Conservation (phyloP, 2,797 vertebrate genomes). For the Ctenosaura bakeri region DNA sequence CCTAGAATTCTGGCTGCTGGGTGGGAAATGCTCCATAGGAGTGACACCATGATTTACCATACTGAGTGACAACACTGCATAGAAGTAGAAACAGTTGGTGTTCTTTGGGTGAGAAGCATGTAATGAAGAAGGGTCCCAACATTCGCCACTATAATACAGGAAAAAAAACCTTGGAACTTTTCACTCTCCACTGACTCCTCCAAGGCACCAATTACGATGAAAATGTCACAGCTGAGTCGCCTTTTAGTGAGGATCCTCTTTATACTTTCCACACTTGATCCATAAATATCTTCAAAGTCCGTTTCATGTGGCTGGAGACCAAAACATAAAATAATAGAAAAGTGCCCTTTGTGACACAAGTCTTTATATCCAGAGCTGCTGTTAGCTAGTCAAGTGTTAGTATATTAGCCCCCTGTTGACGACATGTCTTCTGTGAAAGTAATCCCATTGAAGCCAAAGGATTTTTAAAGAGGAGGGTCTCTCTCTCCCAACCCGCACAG, state of each 20-base stretch:
- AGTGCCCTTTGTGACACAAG: neutral
- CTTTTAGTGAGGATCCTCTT: slow-evolving; percentile 15
- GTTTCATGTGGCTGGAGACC: slow-evolving; percentile 9
- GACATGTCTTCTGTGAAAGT: neutral
- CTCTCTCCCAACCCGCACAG: neutral
- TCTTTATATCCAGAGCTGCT: slow-evolving; percentile 11
- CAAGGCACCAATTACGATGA: neutral
- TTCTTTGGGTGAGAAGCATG: neutral
- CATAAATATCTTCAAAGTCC: neutral
- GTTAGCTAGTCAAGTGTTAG: slow-evolving; percentile 25
- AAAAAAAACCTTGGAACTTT: neutral
- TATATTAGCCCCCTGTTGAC: slow-evolving; percentile 14
- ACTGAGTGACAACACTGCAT: no score
- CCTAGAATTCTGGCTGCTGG: no score
- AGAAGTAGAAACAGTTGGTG: neutral
- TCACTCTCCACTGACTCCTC: slow-evolving; percentile 7
- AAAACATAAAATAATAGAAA: neutral
- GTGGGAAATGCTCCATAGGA: no score
- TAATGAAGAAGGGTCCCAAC: neutral
- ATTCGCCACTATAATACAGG: neutral
- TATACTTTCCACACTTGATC: neutral
- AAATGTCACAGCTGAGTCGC: slow-evolving; percentile 27
- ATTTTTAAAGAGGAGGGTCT: neutral
- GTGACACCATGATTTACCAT: no score
- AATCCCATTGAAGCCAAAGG: neutral